Percentiles rank a stretch among this genome's conserved stretches.
These are phyloP conservation scores for Ceyx margarethae DNA, from an alignment of 2,113 vertebrate species.

Conservation along the genomic window DNA sequence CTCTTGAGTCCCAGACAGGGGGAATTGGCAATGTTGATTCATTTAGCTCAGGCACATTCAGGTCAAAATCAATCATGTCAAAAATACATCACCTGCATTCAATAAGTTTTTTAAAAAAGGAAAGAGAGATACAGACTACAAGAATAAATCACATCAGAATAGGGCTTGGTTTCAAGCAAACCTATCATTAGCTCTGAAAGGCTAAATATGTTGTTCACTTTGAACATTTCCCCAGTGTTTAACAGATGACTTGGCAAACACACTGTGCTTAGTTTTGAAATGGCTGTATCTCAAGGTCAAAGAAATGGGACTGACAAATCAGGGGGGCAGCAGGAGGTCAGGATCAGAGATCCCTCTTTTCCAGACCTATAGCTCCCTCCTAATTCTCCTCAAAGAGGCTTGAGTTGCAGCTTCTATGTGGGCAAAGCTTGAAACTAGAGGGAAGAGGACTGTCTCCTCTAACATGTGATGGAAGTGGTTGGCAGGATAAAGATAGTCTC, in stretches of 20 bases:
- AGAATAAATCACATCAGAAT: constrained; percentile 69
- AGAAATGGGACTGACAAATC: not conserved
- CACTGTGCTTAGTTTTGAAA: not conserved
- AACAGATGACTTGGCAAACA: not conserved
- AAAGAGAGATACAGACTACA: constrained; percentile 48
- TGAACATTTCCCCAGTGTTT: not conserved
- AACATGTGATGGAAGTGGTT: not conserved
- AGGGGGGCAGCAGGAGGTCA: not conserved
- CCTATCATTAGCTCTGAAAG: constrained; percentile 56
- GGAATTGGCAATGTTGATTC: constrained; percentile 67
- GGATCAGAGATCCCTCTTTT: not conserved
- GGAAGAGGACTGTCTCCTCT: not conserved
- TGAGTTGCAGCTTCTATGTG: accelerated
- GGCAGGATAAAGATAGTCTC: accelerated
- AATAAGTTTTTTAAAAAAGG: constrained; percentile 30
- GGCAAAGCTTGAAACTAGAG: not conserved
- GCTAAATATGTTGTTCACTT: constrained; percentile 37
- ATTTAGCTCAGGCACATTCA: constrained; percentile 67
- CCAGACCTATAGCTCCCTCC: not conserved
- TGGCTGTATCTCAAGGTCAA: not conserved
- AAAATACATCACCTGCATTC: constrained; percentile 71
- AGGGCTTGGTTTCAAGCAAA: constrained; percentile 55
- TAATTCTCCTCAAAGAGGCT: not conserved
- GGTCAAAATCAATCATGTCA: constrained; percentile 77
- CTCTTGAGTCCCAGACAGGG: constrained; percentile 40